These are phyloP conservation scores for Orchesella flavescens DNA, from an alignment of 2,888 invertebrate species.

Conservation along the genomic window DNA sequence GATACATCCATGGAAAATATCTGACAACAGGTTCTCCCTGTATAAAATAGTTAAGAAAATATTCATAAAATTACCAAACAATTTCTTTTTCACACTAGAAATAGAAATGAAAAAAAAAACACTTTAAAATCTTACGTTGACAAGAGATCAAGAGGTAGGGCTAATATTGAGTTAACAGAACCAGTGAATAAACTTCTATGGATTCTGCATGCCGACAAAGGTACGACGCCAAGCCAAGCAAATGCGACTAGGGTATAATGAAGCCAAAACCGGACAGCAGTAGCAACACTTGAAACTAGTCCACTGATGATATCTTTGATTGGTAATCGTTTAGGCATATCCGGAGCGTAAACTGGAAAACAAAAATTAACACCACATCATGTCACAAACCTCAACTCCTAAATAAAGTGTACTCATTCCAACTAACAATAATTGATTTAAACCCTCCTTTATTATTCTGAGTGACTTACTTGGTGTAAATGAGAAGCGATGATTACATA, in stretches of 20 bases:
- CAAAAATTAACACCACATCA: constrained; percentile 15
- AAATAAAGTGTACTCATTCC: too few relatives aligned
- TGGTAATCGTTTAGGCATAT: constrained; percentile 98
- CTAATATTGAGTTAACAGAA: constrained; percentile 85
- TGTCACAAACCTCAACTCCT: too few relatives aligned
- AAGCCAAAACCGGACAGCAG: constrained; percentile 96
- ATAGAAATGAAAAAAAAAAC: too few relatives aligned
- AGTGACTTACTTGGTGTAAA: constrained; percentile 88
- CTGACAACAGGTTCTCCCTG: constrained; percentile 88
- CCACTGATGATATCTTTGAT: constrained; percentile 94
- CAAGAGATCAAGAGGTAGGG: constrained; percentile 91
- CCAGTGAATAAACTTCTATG: constrained; percentile 94
- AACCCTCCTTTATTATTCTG: neutral
- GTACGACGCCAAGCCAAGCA: constrained; percentile 98
- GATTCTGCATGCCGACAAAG: constrained; percentile 92
- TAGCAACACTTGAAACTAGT: constrained; percentile 88
- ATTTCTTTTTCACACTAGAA: too few relatives aligned
- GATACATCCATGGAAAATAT: constrained; percentile 96
- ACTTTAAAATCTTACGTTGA: constrained; percentile 79
- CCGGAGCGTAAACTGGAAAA: constrained; percentile 90
- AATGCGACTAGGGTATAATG: constrained; percentile 97
- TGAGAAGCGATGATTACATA: constrained; percentile 97
- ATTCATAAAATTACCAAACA: neutral
- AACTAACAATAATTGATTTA: too few relatives aligned
- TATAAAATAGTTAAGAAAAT: constrained; percentile 12